Conservation (phyloP, 2,888 invertebrate species). For the Cataglyphis altisquamis region DNA sequence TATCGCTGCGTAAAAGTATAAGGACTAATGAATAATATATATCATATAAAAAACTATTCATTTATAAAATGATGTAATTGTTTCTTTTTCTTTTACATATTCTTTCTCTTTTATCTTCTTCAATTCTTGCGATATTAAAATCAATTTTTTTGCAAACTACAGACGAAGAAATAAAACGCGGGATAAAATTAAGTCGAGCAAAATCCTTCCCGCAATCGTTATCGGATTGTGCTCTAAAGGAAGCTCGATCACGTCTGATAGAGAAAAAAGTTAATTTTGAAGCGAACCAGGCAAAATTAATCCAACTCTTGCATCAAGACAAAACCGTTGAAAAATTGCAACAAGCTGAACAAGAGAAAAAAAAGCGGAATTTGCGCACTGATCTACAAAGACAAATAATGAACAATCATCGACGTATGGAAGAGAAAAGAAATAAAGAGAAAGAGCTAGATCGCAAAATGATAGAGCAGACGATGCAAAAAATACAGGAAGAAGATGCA, state of each 20-base stretch:
- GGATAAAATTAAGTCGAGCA: neutral
- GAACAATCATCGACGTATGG: constrained; percentile 66
- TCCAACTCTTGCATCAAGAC: constrained; percentile 18
- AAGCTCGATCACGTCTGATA: constrained; percentile 11
- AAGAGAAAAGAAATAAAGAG: constrained; percentile 66
- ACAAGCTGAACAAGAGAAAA: constrained; percentile 10
- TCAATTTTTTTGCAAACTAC: neutral
- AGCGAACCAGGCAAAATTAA: neutral
- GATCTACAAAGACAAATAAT: constrained; percentile 73
- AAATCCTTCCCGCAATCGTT: neutral
- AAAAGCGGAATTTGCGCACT: constrained; percentile 46
- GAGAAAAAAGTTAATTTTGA: constrained; percentile 19
- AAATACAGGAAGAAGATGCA: constrained; percentile 57
- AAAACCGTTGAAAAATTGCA: neutral
- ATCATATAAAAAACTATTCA: neutral
- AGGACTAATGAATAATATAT: neutral
- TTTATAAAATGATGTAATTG: neutral
- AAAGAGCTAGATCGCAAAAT: constrained; percentile 73
- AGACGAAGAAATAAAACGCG: constrained; percentile 10
- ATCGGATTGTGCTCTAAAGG: neutral
- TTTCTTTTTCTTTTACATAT: neutral
- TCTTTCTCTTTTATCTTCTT: neutral
- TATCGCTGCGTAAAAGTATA: constrained; percentile 56
- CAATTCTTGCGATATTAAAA: neutral
- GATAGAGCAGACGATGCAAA: constrained; percentile 62